Evolutionary conservation across 2,113 vertebrate genomes (phyloP).

Genomic region (Albula goreensis): DNA sequence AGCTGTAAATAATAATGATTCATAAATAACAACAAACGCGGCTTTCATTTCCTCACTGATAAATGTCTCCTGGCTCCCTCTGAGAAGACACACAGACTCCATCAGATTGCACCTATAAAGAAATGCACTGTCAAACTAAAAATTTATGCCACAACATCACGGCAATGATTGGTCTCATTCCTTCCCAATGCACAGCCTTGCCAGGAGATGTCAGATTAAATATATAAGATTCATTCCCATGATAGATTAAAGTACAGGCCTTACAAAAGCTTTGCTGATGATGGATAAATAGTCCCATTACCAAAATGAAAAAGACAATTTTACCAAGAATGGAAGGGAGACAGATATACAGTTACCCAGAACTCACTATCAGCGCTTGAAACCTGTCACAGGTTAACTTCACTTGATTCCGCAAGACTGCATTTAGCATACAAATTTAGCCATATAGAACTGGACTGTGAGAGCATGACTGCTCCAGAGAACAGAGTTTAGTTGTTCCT

Average conservation of each 20-base stretch:
- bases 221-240: not conserved
- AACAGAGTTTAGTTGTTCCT: not conserved
- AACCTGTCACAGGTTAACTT: not conserved
- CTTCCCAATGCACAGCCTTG: not conserved
- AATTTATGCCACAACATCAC: not conserved
- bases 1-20: conserved; percentile 37
- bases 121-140: conserved; percentile 7
- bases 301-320: not conserved
- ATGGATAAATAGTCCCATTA: conserved; percentile 8
- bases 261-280: not conserved
- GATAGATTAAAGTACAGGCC: not conserved
- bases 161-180: not conserved
- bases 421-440: not conserved
- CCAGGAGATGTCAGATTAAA: not conserved
- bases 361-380: not conserved
- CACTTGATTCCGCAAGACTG: not conserved
- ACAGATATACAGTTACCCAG: not conserved
- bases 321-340: not conserved
- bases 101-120: conserved; percentile 6
- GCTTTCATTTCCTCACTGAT: not conserved
- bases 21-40: conserved; percentile 16
- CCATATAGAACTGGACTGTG: not conserved
- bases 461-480: not conserved
- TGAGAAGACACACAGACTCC: not conserved
- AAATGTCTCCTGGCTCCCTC: not conserved